These are phyloP conservation scores for Asobara japonica DNA, from an alignment of 1,140 invertebrate species.

Conservation along the genomic window DNA sequence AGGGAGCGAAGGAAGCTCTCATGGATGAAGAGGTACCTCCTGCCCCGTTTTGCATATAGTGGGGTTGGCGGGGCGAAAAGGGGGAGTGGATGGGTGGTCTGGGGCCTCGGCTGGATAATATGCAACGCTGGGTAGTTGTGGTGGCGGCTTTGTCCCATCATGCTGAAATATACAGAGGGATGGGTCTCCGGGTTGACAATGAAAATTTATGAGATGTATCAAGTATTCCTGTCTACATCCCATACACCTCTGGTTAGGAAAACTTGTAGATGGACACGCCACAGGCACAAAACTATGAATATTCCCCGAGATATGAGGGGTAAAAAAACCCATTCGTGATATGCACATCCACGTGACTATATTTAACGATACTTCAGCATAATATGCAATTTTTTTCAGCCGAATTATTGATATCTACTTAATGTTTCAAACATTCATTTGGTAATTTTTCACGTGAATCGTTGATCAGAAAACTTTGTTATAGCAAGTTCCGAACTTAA, in stretches of 20 bases:
- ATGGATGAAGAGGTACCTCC: not conserved
- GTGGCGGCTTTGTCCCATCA: not conserved
- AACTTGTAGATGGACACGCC: conserved; percentile 29
- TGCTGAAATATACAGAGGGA: conserved; percentile 1
- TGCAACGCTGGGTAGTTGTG: conserved; percentile 1
- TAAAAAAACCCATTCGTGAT: conserved; percentile 13
- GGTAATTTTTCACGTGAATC: no score
- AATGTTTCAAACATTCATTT: no score
- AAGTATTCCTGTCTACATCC: conserved; percentile 29
- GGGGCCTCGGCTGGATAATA: no score
- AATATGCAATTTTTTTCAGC: no score
- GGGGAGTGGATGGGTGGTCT: not conserved
- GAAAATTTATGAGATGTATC: conserved; percentile 46
- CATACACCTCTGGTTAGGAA: conserved; percentile 4
- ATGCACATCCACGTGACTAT: conserved; percentile 4
- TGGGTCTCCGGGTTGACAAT: conserved; percentile 30
- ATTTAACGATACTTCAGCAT: no score
- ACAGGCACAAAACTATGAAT: conserved; percentile 23
- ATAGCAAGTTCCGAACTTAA: no score
- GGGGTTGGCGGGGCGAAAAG: not conserved
- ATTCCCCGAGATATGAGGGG: conserved; percentile 13
- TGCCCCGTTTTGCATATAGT: not conserved
- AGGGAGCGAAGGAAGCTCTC: not conserved
- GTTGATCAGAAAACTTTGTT: no score
- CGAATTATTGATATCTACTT: no score